phyloP scores from a whole-genome alignment of 2,888 invertebrate species.

The Drosophila nr. perissopoda region DNA sequence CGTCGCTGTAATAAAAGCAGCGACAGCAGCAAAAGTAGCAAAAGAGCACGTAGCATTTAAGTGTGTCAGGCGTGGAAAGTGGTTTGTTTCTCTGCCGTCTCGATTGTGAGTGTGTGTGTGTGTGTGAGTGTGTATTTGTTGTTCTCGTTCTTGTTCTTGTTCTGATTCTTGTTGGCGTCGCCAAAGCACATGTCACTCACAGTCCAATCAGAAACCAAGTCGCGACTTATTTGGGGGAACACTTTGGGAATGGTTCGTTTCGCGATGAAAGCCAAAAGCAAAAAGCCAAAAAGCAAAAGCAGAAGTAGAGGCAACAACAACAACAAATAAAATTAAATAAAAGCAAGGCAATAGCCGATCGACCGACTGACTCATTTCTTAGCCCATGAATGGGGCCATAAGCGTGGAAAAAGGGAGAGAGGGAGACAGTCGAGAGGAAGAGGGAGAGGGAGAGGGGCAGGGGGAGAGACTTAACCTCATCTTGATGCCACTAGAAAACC shows the following conservation, averaged over 20 bases:
- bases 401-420: not conserved
- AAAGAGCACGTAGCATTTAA: slow-evolving; percentile 79
- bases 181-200: slow-evolving; percentile 67
- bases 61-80: slow-evolving; percentile 82
- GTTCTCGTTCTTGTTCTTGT: slow-evolving; percentile 45
- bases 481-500: slow-evolving; percentile 68
- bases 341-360: slow-evolving; percentile 44
- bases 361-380: slow-evolving; percentile 77
- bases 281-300: slow-evolving; percentile 9
- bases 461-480: slow-evolving; percentile 30
- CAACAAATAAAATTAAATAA: slow-evolving; percentile 25
- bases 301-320: slow-evolving; percentile 26
- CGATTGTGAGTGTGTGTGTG: slow-evolving; percentile 58
- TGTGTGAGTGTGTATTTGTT: slow-evolving; percentile 62
- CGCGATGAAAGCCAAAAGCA: slow-evolving; percentile 40
- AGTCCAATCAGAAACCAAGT: slow-evolving; percentile 39
- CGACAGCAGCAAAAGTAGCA: slow-evolving; percentile 76
- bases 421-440: not conserved
- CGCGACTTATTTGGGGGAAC: slow-evolving; percentile 51
- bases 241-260: slow-evolving; percentile 64
- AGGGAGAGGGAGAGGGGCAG: not conserved
- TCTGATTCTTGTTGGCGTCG: slow-evolving; percentile 56
- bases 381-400: slow-evolving; percentile 53
- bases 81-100: slow-evolving; percentile 68
- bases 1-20: slow-evolving; percentile 46